Conservation (phyloP, 2,888 invertebrate genomes). For the Epirrhoe tristata region DNA sequence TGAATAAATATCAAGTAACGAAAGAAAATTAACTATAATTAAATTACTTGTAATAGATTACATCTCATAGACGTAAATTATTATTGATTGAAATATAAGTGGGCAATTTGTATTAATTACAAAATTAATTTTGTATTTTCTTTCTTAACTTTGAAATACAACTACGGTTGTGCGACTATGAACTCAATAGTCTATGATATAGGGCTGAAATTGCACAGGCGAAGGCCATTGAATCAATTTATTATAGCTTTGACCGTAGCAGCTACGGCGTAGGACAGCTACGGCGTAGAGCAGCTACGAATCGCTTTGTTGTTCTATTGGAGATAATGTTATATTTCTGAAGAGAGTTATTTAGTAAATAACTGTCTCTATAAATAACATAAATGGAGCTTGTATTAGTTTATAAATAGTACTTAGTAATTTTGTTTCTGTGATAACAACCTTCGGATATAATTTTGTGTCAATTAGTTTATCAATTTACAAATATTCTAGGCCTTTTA, state of each 20-base stretch:
- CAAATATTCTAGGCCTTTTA: no score
- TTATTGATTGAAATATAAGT: constrained; percentile 20
- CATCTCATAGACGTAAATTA: constrained; percentile 13
- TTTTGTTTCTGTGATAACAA: no score
- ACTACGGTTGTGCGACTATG: not conserved
- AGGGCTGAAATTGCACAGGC: not conserved
- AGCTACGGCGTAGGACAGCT: constrained; percentile 2
- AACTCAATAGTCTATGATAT: no score
- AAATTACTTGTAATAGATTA: constrained; percentile 11
- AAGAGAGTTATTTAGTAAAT: not conserved
- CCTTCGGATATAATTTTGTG: no score
- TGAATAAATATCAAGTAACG: constrained; percentile 20
- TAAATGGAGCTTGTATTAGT: no score
- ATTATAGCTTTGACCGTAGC: not conserved
- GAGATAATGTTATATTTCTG: no score
- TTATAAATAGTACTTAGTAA: no score
- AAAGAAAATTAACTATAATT: constrained; percentile 16
- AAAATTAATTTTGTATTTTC: constrained; percentile 4
- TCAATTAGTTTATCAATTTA: no score
- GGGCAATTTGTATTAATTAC: constrained; percentile 19
- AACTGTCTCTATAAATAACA: no score
- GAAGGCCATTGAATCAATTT: not conserved
- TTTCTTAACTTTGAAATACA: not conserved
- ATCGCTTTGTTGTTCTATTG: not conserved
- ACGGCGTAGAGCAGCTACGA: constrained; percentile 7